Base-by-base conservation (phyloP, 2,113 vertebrate species). In the Boleophthalmus pectinirostris region DNA sequence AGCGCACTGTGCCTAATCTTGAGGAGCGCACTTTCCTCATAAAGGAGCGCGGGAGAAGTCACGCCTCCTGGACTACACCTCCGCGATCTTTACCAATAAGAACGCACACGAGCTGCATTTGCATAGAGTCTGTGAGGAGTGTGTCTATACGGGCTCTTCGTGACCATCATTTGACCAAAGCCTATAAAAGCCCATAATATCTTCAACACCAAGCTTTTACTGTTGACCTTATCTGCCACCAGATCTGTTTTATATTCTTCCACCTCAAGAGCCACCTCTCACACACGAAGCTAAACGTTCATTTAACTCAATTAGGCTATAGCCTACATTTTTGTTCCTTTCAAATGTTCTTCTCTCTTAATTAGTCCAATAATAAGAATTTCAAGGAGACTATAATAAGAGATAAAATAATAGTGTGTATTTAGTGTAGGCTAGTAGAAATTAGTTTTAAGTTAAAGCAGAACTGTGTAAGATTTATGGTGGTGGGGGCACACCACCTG, bases 1-100 rank as follows among this genome's bases (percentile, higher is more conserved):
- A 69, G 80, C 75, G 75, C 72, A 81, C 87, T 89, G 80, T 86
- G 87, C 21, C 68, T 76, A 79, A 16, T 82, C 81, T 51, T 61
- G 73, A 79, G 73, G 72, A 85, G 84, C 85, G 90, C 91, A 90
- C 90, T 90, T 89, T 90, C 85, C 88, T 90, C 85, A 87, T 90
- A 90, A 85, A 85, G 82, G 80, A 83, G 74, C 83, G 82, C 84
- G 87, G 84, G 70, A 71, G 92, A 93, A 78, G 93, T 90, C 86
- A 91, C 92, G 53, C 89, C 67, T 84, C 72, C 75, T 65, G 66
- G 82, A 78, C 84, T 80, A 85, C 79, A 82, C 90, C 88, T 86
- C 87, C 85, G 15, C 75, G 35, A 76, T 46, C 25, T 53, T 69
- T 74, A 72, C 93, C 93, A 94, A 93, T 94, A 65, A 80, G 79